These are phyloP conservation scores for Neodon shergylaensis DNA, from an alignment of 2,113 vertebrate genomes.

Conservation along the genomic window DNA sequence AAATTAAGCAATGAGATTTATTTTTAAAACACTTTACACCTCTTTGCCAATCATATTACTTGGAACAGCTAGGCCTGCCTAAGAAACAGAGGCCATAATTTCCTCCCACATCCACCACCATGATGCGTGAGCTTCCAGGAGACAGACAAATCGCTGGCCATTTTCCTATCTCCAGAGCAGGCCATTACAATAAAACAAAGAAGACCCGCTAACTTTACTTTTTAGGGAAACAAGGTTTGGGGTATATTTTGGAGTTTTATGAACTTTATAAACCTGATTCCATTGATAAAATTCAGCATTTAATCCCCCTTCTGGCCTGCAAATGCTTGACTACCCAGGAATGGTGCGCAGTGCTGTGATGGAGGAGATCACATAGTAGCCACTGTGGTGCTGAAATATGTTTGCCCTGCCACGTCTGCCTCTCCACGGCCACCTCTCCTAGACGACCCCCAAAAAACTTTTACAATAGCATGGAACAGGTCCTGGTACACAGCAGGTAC, in stretches of 20 bases:
- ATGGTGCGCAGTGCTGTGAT: background rate
- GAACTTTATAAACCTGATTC: background rate
- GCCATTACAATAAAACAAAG: background rate
- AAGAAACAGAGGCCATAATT: background rate
- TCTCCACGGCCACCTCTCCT: background rate
- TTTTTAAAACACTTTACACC: background rate
- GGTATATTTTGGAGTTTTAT: background rate
- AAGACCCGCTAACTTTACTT: background rate
- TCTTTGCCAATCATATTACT: background rate
- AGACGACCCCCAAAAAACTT: background rate
- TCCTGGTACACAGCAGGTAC: background rate
- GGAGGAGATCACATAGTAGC: background rate
- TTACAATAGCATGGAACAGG: background rate
- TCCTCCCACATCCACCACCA: background rate
- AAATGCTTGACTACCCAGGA: slow-evolving; percentile 29
- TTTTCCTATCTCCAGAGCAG: background rate
- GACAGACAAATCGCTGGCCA: too few species aligned
- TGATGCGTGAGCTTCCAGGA: background rate
- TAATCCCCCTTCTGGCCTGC: background rate
- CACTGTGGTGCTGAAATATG: background rate
- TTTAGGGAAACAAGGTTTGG: background rate
- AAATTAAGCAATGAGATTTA: slow-evolving; percentile 2
- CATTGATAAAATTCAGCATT: background rate
- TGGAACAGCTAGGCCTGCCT: background rate
- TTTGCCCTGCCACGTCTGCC: background rate